Percentiles rank a stretch among this genome's conserved stretches.
These are phyloP conservation scores for Syncerus caffer DNA, from an alignment of 2,797 vertebrate species.

Conservation along the genomic window DNA sequence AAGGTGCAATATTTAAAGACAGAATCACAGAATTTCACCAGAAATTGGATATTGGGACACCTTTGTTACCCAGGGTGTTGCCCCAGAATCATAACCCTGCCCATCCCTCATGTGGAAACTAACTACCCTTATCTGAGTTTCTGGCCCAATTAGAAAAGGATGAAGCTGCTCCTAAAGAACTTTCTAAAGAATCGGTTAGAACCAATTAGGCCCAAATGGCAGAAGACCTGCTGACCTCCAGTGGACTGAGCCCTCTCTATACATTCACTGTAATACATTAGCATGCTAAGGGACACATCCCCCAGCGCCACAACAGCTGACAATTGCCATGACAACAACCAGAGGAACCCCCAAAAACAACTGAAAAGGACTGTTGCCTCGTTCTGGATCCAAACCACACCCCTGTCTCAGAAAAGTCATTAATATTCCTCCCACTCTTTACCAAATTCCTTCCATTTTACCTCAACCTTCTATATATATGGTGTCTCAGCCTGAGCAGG, in stretches of 20 bases:
- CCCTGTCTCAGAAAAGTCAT: neutral
- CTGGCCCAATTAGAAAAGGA: neutral
- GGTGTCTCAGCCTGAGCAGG: neutral
- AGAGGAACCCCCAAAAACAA: neutral
- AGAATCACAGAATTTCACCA: neutral
- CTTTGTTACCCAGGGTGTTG: neutral
- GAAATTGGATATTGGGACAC: neutral
- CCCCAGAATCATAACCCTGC: neutral
- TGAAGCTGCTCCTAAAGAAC: neutral
- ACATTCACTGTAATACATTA: neutral
- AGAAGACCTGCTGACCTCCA: neutral
- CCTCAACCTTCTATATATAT: neutral
- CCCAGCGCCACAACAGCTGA: fast-evolving
- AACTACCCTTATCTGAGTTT: neutral
- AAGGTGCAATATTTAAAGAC: neutral
- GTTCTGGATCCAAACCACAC: neutral
- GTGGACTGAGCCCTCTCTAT: neutral
- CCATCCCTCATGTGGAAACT: neutral
- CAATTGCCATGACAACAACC: neutral
- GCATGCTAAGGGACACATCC: neutral
- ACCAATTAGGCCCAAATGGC: neutral
- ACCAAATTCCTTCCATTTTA: neutral
- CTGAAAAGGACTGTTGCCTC: neutral
- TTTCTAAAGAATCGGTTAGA: neutral
- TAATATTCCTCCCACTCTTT: neutral